Evolutionary conservation across 2,113 vertebrate genomes (phyloP).

Genomic region (Bettongia penicillata): DNA sequence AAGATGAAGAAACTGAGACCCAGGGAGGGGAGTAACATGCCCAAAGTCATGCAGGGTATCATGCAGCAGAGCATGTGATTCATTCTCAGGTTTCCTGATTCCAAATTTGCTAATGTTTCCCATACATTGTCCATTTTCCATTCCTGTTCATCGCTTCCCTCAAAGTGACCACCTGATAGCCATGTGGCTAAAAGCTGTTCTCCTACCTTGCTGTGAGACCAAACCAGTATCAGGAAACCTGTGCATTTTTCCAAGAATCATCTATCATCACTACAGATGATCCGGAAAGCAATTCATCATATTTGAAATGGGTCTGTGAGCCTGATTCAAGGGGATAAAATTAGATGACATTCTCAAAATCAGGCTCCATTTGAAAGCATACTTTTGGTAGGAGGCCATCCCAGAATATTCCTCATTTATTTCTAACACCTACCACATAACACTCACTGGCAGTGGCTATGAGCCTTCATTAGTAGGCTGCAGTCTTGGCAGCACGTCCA

Average conservation of each 20-base stretch:
- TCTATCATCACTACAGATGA: background rate
- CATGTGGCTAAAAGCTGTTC: background rate
- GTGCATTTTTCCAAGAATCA: slow-evolving; percentile 6
- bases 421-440: rapidly evolving
- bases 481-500: background rate
- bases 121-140: background rate
- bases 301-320: slow-evolving; percentile 27
- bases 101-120: background rate
- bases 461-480: background rate
- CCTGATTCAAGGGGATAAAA: slow-evolving; percentile 35
- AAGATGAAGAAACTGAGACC: background rate
- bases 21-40: background rate
- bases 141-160: background rate
- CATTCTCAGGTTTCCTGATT: background rate
- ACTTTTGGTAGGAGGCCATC: background rate
- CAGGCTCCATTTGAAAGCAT: slow-evolving; percentile 28
- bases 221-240: background rate
- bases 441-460: background rate
- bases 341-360: background rate
- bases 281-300: slow-evolving; percentile 26
- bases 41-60: background rate
- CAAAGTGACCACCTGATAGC: background rate
- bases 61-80: background rate
- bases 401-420: background rate
- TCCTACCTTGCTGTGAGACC: background rate